Percentiles rank a stretch among this genome's conserved stretches.
Evolutionary conservation across 2,888 invertebrate species (phyloP).

Genomic region (Xestobium rufovillosum): DNA sequence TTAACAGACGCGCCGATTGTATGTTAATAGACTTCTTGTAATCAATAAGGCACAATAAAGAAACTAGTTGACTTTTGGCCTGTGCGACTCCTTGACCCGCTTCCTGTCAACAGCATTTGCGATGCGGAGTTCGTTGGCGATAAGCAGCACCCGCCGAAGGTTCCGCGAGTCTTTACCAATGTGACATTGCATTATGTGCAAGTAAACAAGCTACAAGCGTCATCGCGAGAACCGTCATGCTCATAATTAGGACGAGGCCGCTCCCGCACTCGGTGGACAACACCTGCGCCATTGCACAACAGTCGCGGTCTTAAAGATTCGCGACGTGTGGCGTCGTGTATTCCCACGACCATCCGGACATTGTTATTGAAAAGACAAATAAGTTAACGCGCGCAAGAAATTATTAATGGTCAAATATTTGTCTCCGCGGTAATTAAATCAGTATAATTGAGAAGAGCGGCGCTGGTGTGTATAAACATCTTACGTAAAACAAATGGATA

Average conservation of each 20-base stretch:
- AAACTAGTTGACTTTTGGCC: conserved; percentile 34
- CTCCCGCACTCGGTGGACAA: conserved; percentile 19
- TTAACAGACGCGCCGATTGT: conserved; percentile 22
- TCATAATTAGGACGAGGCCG: conserved; percentile 36
- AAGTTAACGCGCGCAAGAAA: too few species aligned
- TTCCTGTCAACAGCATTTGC: conserved; percentile 18
- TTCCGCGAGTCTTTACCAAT: conserved; percentile 12
- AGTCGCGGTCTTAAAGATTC: background rate
- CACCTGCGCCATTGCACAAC: conserved; percentile 14
- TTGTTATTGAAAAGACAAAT: too few species aligned
- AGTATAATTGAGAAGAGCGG: too few species aligned
- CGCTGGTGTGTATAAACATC: too few species aligned
- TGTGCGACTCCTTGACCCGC: conserved; percentile 33
- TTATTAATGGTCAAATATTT: too few species aligned
- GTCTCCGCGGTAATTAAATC: too few species aligned
- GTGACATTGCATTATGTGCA: conserved; percentile 27
- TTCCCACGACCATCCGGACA: too few species aligned
- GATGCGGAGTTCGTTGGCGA: conserved; percentile 13
- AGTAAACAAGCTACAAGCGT: conserved; percentile 32
- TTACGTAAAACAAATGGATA: too few species aligned
- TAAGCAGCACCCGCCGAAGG: too few species aligned
- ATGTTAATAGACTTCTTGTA: conserved; percentile 25
- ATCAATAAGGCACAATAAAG: conserved; percentile 11
- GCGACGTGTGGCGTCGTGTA: too few species aligned
- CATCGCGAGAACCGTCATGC: conserved; percentile 29